Evolutionary conservation across 2,888 invertebrate species (phyloP), one percentile per base, ranked within the genome.

Genomic region (Drosophila pseudotalamancana): DNA sequence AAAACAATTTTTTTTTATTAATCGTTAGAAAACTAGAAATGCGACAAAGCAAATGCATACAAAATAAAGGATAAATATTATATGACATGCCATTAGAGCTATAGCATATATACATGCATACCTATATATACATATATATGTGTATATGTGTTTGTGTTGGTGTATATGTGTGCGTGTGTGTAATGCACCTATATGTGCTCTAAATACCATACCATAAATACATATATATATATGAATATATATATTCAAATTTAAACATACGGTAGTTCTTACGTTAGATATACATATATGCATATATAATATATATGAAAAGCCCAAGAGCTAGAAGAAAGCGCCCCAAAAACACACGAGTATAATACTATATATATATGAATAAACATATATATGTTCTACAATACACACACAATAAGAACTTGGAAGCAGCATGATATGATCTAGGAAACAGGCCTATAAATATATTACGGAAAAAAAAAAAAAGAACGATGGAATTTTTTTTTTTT

Each of bases 21-120:
- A 67, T 72, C 50, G 60, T 77, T 77, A 77, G 77, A 48, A 50
- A n/a, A 54, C 39, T 79, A 82, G 72, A 59, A 59, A 59, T 73
- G 61, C 60, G 77, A 77, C 74, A 64, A 8, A 60, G 72, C 72
- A 69, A 76, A 57, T 62, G 54, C 56, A 74, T 61, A 43, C 31
- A 53, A 40, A 32, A 43, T 18, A 45, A 48, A 31, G 4, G n/a
- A 51, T 42, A 48, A 59, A 62, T 39, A 61, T 31, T 18, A 34
- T 53, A 55, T 31, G 37, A 23, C 12, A 46, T 14, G 31, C 31
- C 45, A 31, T 32, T 66, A 66, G 59, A 51, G 59, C 50, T 42
- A 55, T 43, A 56, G 23, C 34, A 55, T 11, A 37, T 11, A 39
- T 14, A 45, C 4, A 14, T 11, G 27, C 29, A 49, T 19, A 27